phyloP scores from a whole-genome alignment of 2,888 invertebrate genomes.

The Microdon myrmicae region DNA sequence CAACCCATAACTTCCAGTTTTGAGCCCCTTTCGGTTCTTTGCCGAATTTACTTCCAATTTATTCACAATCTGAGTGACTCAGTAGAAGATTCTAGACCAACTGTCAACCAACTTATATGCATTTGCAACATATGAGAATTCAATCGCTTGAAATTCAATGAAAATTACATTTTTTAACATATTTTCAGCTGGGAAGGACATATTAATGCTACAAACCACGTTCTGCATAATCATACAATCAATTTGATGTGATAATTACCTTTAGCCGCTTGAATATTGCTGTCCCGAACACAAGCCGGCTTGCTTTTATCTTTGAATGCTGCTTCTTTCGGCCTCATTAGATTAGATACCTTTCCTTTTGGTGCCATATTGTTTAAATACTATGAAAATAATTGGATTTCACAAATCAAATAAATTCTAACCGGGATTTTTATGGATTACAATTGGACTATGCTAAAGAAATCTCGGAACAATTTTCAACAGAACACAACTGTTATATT shows the following conservation, averaged over 20 bases:
- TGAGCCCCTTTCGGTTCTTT: no score
- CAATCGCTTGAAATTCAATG: conserved; percentile 1
- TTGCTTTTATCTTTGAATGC: conserved; percentile 93
- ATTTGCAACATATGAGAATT: conserved; percentile 34
- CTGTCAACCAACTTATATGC: conserved; percentile 51
- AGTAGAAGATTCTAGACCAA: conserved; percentile 36
- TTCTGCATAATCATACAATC: not conserved
- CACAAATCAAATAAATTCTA: no score
- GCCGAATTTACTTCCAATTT: no score
- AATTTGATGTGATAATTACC: conserved; percentile 70
- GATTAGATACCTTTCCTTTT: conserved; percentile 58
- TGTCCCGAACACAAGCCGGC: conserved; percentile 91
- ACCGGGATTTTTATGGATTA: no score
- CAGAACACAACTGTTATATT: no score
- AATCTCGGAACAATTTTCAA: no score
- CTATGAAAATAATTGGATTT: no score
- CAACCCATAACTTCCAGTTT: no score
- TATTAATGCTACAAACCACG: conserved; percentile 3
- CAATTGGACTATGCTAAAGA: no score
- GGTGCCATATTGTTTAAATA: conserved; percentile 62
- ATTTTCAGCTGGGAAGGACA: not conserved
- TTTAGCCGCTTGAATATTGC: conserved; percentile 98
- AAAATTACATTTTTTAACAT: conserved; percentile 14
- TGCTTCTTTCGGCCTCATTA: conserved; percentile 64
- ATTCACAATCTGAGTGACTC: conserved; percentile 44